Percentiles rank a stretch among this genome's conserved stretches.
These are phyloP conservation scores for Eupithecia subumbrata DNA, from an alignment of 2,888 invertebrate species.

Conservation along the genomic window DNA sequence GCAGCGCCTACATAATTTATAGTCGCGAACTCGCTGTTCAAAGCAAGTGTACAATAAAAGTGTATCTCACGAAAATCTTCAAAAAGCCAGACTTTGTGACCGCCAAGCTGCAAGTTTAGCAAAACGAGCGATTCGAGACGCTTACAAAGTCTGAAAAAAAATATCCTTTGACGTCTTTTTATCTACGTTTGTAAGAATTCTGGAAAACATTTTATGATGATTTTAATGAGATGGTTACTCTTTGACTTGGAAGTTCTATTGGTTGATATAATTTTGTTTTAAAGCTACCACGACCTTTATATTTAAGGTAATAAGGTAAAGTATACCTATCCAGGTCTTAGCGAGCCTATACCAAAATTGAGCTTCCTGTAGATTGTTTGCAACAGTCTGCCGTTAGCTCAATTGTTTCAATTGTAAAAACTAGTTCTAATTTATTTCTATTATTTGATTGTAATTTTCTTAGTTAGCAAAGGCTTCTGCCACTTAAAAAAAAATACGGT, in stretches of 20 bases:
- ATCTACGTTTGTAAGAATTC: not conserved
- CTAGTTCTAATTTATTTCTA: too few species aligned
- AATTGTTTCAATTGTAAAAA: too few species aligned
- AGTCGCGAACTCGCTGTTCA: not conserved
- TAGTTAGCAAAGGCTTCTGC: too few species aligned
- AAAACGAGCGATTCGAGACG: conserved; percentile 29
- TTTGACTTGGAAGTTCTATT: not conserved
- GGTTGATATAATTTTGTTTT: not conserved
- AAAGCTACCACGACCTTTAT: not conserved
- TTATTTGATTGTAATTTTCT: too few species aligned
- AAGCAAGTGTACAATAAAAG: conserved; percentile 13
- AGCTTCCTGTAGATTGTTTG: too few species aligned
- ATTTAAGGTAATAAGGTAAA: too few species aligned
- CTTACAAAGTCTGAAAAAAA: conserved; percentile 22
- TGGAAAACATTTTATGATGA: not conserved
- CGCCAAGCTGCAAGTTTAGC: conserved; percentile 26
- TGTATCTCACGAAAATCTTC: conserved; percentile 24
- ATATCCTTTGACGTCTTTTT: conserved; percentile 27
- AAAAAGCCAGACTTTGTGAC: conserved; percentile 31
- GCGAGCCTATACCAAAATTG: not conserved
- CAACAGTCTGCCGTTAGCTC: too few species aligned
- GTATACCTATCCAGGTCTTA: not conserved
- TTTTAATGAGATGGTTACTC: not conserved
- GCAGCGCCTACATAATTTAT: not conserved
- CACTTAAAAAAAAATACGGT: too few species aligned